These are phyloP conservation scores for Siniperca knerii DNA, from an alignment of 2,113 vertebrate genomes.

Conservation along the genomic window DNA sequence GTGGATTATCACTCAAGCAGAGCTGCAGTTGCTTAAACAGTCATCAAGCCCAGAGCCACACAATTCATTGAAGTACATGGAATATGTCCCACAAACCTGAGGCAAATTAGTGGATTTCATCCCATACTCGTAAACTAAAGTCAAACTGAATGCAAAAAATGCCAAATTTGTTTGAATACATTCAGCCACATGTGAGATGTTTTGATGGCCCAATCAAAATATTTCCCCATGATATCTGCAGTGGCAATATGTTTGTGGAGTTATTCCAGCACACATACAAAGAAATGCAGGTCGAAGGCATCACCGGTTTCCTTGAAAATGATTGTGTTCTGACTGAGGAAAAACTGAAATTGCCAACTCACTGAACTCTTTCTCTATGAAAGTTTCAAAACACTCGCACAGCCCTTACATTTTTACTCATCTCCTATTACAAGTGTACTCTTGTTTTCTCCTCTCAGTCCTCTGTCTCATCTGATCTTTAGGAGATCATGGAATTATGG, in stretches of 20 bases:
- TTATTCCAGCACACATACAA: constrained; percentile 34
- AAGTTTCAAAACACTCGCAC: constrained; percentile 39
- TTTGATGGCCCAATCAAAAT: constrained; percentile 61
- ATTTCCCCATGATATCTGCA: constrained; percentile 67
- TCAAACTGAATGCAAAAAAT: constrained; percentile 43
- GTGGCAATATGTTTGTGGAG: constrained; percentile 59
- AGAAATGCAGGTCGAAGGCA: constrained; percentile 51
- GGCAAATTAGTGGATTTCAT: constrained; percentile 57
- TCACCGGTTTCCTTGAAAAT: constrained; percentile 53
- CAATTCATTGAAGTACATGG: constrained; percentile 37
- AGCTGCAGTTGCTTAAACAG: constrained; percentile 58
- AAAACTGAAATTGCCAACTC: constrained; percentile 52
- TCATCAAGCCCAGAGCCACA: constrained; percentile 41
- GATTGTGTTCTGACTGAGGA: constrained; percentile 52
- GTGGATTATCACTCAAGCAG: constrained; percentile 57
- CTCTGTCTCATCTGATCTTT: constrained; percentile 8
- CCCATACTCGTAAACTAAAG: constrained; percentile 59
- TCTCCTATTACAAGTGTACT: constrained; percentile 41
- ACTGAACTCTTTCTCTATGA: constrained; percentile 33
- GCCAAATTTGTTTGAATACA: constrained; percentile 67
- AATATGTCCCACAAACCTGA: constrained; percentile 47
- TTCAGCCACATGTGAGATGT: constrained; percentile 47
- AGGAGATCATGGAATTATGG: neutral
- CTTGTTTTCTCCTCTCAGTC: constrained; percentile 23
- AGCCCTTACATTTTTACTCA: constrained; percentile 20